Base-by-base conservation (phyloP, 1,140 invertebrate genomes). In the Schlechtendalia chinensis region DNA sequence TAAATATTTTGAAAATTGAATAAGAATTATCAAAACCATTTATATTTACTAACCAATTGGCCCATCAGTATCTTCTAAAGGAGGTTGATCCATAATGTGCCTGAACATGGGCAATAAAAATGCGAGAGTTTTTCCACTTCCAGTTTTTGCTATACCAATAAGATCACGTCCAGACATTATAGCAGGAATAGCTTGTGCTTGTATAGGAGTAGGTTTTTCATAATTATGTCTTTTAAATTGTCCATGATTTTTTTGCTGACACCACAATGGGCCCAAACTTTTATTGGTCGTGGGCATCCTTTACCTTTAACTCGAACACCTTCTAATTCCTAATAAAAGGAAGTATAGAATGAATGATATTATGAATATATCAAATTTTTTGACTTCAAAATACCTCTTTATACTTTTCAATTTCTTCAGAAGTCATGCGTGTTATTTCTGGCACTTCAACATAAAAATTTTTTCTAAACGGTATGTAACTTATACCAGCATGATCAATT, bases 141-240 rank as follows among this genome's bases (percentile, higher is more conserved):
- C 97, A 29, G 98, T 99, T 88, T 99, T 99, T 10, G 98, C 98
- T 85, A 99, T 99, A 80, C 98, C 98, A 85, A 99, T 99, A 50
- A 99, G 88, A 88, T 99, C 97, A 79, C 97, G 86, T 27, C 92
- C 92, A 81, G 93, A 97, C 97, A 99, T 98, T 82, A 99, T 96
- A n/a, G 96, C 94, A 39, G 98, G 98, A 85, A 99, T 96, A 14
- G 97, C 97, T 88, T 99, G 98, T 67, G 94, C 91, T 86, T 99
- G 98, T 85, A 99, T 99, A 0, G 98, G 98, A 5, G 98, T 99
- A 5, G 98, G 98, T 87, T 98, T 98, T 83, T 97, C 95, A 86
- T 97, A 99, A 81, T 90, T 90, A 53, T 97, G 87, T 87, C 94
- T 96, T 97, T 98, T 27, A 99, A 86, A 82, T 96, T 90, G 83